Conservation (phyloP, 2,797 vertebrate species). For the Esox lucius region DNA sequence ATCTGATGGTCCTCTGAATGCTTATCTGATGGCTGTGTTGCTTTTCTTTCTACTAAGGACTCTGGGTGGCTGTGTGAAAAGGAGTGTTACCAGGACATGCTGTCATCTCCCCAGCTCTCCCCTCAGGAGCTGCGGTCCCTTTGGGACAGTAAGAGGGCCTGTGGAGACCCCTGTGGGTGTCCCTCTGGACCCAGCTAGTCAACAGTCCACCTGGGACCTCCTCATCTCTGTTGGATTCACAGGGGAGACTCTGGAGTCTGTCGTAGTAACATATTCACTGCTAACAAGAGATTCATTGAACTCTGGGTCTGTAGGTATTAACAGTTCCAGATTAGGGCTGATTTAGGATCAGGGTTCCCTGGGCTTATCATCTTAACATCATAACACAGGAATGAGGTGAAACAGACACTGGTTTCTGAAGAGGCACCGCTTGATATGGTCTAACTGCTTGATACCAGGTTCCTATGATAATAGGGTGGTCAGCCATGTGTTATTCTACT, state of each 20-base stretch:
- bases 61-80: constrained; percentile 94
- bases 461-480: too few relatives aligned
- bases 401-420: neutral
- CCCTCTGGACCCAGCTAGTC: constrained; percentile 63
- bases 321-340: neutral
- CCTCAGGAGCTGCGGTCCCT: constrained; percentile 81
- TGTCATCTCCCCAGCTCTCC: constrained; percentile 93
- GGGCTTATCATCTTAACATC: too few relatives aligned
- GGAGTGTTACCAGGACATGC: constrained; percentile 88
- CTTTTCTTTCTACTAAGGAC: constrained; percentile 73
- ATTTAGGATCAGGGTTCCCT: neutral
- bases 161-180: constrained; percentile 90
- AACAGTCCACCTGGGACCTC: neutral
- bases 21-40: neutral
- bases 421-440: neutral
- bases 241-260: too few relatives aligned
- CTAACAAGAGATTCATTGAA: neutral
- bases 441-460: too few relatives aligned
- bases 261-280: neutral
- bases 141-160: constrained; percentile 83
- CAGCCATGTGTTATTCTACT: too few relatives aligned
- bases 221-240: too few relatives aligned
- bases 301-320: neutral
- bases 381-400: too few relatives aligned
- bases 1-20: neutral